phyloP scores from a whole-genome alignment of 2,797 vertebrate species.

The Eremophila alpestris region DNA sequence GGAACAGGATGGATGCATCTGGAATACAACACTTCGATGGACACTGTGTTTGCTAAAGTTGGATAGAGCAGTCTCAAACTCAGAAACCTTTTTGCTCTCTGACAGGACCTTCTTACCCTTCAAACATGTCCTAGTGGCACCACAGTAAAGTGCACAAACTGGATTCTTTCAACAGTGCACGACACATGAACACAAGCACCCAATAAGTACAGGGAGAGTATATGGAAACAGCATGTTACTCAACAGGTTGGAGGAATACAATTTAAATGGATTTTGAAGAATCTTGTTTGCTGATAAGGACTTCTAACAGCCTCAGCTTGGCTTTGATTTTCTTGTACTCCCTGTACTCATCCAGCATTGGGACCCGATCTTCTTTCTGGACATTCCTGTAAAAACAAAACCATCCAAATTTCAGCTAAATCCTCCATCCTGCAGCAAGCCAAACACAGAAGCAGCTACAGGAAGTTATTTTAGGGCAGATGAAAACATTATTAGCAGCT shows the following conservation, averaged over 20 bases:
- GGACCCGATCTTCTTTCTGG: constrained; percentile 93
- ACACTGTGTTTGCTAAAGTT: constrained; percentile 69
- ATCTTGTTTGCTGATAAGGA: constrained; percentile 98
- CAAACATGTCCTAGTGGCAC: constrained; percentile 68
- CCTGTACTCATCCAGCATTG: constrained; percentile 93
- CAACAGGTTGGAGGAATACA: constrained; percentile 57
- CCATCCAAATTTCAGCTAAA: background rate
- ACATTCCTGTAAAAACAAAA: constrained; percentile 82
- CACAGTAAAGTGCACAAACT: constrained; percentile 73
- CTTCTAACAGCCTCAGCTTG: constrained; percentile 94
- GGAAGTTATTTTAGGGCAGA: background rate
- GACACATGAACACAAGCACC: constrained; percentile 75
- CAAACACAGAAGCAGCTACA: background rate
- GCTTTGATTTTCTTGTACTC: constrained; percentile 98
- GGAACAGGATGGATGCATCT: constrained; percentile 58
- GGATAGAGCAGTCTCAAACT: constrained; percentile 65
- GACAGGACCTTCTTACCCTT: constrained; percentile 65
- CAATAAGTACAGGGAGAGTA: constrained; percentile 62
- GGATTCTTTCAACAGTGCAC: constrained; percentile 71
- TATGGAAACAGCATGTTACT: constrained; percentile 24
- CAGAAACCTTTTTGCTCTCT: constrained; percentile 46
- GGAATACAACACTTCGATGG: constrained; percentile 57
- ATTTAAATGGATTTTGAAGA: constrained; percentile 94
- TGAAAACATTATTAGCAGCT: background rate
- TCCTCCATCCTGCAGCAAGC: background rate